Base-by-base conservation (phyloP, 2,797 vertebrate genomes). In the Mormyrus hasselquistii region DNA sequence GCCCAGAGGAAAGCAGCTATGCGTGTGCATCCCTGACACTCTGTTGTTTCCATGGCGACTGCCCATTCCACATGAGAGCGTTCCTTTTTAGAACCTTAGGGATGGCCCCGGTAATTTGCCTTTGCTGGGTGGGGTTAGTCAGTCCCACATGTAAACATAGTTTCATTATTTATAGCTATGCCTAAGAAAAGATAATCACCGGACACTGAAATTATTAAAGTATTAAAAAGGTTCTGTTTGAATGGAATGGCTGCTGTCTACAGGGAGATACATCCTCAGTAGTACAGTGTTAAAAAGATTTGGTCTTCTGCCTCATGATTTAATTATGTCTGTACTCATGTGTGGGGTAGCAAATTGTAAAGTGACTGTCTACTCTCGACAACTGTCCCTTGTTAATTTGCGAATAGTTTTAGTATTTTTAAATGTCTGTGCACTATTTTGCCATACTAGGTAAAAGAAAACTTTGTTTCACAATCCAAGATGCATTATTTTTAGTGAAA, bases 81-180 rank as follows among this genome's bases (percentile, higher is more conserved):
- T 69, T 44, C 83, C 76, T 88, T 85, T 65, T 84, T 69, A 52
- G 76, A 65, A 69, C 12, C 19, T 53, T 29, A 88, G 73, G 22
- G 41, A 50, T 87, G 22, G 83, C 57, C 41, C 87, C 16, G 38
- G 34, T 84, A 88, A 90, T 90, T 90, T 83, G 19, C 16, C 79
- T 84, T 49, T 41, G n/a, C 50, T 76, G 85, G 85, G 85, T 76
- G 53, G 89, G 87, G 89, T 73, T 25, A 2, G 12, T 59, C 87
- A n/a, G 25, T 14, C 62, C 62, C 62, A 69, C 34, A 55, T 49
- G 25, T 88, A 38, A 88, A 88, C 62, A 52, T 47, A 1, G 16
- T 22, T 41, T 55, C 14, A 52, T 88, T 65, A 69, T 88, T 90
- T 88, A 44, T 59, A 82, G 69, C 52, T 79, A 19, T 82, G 73